phyloP scores from a whole-genome alignment of 1,140 invertebrate genomes.

The Steinernema feltiae region DNA sequence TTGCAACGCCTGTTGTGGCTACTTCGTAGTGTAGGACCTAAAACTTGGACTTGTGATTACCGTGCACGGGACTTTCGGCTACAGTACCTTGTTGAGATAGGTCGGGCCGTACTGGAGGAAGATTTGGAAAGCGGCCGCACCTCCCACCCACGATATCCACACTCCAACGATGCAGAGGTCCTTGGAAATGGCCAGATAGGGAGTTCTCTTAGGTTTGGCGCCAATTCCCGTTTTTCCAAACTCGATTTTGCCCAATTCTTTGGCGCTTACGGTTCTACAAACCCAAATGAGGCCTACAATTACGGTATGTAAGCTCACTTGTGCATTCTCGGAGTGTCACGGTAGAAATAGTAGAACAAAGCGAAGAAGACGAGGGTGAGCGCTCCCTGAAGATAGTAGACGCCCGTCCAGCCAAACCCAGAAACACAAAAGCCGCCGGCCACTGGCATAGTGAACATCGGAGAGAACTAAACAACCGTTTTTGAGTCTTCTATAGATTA shows the following conservation, averaged over 20 bases:
- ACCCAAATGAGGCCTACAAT: background rate
- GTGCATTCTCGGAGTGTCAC: constrained; percentile 29
- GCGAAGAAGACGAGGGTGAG: constrained; percentile 25
- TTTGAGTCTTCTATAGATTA: background rate
- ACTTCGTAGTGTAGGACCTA: constrained; percentile 35
- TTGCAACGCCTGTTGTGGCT: constrained; percentile 29
- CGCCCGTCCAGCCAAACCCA: constrained; percentile 31
- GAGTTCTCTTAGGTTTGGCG: constrained; percentile 11
- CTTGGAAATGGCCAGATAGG: constrained; percentile 22
- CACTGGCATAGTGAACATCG: constrained; percentile 42
- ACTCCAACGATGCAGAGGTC: constrained; percentile 23
- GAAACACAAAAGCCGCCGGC: constrained; percentile 36
- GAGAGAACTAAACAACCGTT: constrained; percentile 31
- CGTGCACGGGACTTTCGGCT: background rate
- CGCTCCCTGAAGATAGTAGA: constrained; percentile 36
- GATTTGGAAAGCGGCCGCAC: constrained; percentile 23
- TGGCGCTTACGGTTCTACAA: constrained; percentile 13
- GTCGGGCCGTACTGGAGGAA: constrained; percentile 35
- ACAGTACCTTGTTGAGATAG: constrained; percentile 40
- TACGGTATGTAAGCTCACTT: no score
- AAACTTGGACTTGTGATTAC: background rate
- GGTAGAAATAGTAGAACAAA: constrained; percentile 33
- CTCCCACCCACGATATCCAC: constrained; percentile 28
- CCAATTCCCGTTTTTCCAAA: background rate
- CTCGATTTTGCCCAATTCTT: constrained; percentile 20